Conservation (phyloP, 2,113 vertebrate genomes). For the Corythaeola cristata region DNA sequence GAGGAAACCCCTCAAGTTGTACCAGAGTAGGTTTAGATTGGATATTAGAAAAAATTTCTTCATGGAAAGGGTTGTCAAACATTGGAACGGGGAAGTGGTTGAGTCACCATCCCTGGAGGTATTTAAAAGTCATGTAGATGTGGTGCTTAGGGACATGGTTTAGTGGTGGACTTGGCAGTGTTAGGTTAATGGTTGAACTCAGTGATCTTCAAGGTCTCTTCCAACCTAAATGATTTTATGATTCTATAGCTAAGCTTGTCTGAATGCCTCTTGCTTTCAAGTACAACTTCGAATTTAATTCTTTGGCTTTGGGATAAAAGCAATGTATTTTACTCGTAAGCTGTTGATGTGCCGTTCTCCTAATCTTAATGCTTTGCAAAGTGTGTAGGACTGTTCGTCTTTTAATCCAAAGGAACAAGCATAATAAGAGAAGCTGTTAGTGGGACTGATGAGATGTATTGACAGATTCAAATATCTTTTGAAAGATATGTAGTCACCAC, state of each 20-base stretch:
- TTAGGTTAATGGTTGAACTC: too few species aligned
- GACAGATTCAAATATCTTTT: neutral
- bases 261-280: neutral
- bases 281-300: neutral
- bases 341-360: neutral
- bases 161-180: too few species aligned
- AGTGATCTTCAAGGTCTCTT: too few species aligned
- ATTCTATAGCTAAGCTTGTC: neutral
- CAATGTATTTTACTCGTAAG: neutral
- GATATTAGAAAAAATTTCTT: too few species aligned
- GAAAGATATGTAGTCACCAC: accelerated
- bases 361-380: neutral
- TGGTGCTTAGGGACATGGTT: too few species aligned
- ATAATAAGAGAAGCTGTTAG: neutral
- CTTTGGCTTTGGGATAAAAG: neutral
- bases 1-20: too few species aligned
- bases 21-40: too few species aligned
- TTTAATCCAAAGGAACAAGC: neutral
- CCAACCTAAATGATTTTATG: too few species aligned
- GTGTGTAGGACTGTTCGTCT: neutral
- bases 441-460: neutral
- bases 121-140: too few species aligned
- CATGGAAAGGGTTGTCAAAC: too few species aligned
- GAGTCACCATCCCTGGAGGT: too few species aligned
- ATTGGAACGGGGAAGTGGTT: too few species aligned